A percentile compares a stretch with the other conserved stretches of the same genome.
Conservation (phyloP, 2,113 vertebrate genomes). For the Narcine bancroftii region DNA sequence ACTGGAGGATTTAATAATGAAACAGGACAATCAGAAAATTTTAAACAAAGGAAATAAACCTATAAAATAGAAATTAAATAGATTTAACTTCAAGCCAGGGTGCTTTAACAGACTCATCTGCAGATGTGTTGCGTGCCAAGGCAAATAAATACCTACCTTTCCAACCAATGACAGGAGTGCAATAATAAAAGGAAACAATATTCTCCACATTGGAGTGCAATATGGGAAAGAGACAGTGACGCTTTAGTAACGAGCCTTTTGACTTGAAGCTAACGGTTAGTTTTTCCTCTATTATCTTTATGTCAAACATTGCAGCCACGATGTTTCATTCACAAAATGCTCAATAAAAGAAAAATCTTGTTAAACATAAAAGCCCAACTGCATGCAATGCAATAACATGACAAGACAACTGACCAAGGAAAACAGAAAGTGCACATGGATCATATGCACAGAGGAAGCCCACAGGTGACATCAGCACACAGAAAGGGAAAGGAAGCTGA, state of each 20-base stretch:
- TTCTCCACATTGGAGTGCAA: constrained; percentile 88
- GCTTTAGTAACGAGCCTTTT: constrained; percentile 81
- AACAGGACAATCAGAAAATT: constrained; percentile 58
- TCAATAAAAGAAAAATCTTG: not conserved
- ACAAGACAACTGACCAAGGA: constrained; percentile 2
- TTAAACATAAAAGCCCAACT: constrained; percentile 32
- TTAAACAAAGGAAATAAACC: constrained; percentile 44
- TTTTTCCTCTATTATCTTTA: constrained; percentile 57
- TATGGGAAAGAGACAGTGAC: constrained; percentile 91
- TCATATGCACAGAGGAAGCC: not conserved
- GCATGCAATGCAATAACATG: constrained; percentile 24
- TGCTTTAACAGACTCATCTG: constrained; percentile 97
- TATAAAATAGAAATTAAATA: constrained; percentile 48
- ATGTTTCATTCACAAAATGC: constrained; percentile 43
- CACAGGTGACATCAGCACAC: constrained; percentile 15
- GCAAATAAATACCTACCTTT: constrained; percentile 96
- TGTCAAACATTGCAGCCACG: constrained; percentile 56
- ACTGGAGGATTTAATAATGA: constrained; percentile 64
- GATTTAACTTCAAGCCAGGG: constrained; percentile 94
- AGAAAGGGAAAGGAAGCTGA: not conserved
- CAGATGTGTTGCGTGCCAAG: constrained; percentile 91
- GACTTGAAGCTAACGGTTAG: constrained; percentile 64
- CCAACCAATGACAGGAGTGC: constrained; percentile 92
- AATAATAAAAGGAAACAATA: constrained; percentile 91
- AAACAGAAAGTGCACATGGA: constrained; percentile 33